These are phyloP conservation scores for Lepidurus packardi DNA, from an alignment of 1,140 invertebrate genomes.

Conservation along the genomic window DNA sequence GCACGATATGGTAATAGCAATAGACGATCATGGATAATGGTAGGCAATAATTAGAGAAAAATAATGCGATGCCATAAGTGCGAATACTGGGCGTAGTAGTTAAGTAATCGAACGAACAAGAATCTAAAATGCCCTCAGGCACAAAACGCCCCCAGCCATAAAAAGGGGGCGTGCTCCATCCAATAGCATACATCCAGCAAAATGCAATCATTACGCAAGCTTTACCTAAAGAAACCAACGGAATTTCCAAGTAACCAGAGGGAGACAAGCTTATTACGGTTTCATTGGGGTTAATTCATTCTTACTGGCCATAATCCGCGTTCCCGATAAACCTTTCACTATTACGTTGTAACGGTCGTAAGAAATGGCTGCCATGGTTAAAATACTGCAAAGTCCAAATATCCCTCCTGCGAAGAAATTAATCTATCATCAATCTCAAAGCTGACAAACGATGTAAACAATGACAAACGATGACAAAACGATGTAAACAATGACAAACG, in stretches of 20 bases:
- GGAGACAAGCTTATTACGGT: neutral
- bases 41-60: conserved; percentile 30
- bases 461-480: too few species aligned
- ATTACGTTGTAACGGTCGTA: conserved; percentile 34
- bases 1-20: conserved; percentile 48
- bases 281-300: neutral
- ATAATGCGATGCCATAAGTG: conserved; percentile 30
- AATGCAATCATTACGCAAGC: conserved; percentile 22
- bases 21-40: conserved; percentile 38
- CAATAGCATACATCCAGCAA: conserved; percentile 33
- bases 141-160: conserved; percentile 55
- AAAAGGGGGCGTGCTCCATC: conserved; percentile 34
- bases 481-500: neutral
- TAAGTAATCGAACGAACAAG: conserved; percentile 77
- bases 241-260: neutral
- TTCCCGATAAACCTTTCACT: conserved; percentile 28
- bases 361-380: conserved; percentile 31
- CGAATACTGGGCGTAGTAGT: conserved; percentile 40
- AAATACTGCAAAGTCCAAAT: conserved; percentile 32
- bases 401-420: neutral
- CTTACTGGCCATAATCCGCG: conserved; percentile 27
- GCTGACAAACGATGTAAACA: neutral
- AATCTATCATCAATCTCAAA: neutral
- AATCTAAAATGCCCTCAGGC: conserved; percentile 79
- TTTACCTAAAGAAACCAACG: neutral